Base-by-base conservation (phyloP, 1,140 invertebrate genomes). In the Eupristina koningsbergeri region DNA sequence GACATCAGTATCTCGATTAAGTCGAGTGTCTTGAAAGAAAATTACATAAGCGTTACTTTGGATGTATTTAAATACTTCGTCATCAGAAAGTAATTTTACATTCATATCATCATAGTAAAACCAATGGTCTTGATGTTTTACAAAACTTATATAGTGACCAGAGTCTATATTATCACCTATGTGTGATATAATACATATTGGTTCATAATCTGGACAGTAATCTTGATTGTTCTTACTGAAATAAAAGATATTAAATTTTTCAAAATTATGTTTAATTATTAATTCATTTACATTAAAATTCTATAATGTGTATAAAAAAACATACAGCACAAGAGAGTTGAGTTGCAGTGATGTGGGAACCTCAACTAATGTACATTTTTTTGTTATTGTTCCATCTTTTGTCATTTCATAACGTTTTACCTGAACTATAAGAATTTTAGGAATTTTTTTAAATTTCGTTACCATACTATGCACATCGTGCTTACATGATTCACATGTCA, bases 81-180 rank as follows among this genome's bases (percentile, higher is more conserved):
- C 84, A 36, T 67, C 87, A 13, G 87, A 87, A 86, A 91, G 87
- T 58, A 88, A 87, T 71, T 87, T 87, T 9, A 91, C 89, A 53
- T 80, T 86, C 81, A 89, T 86, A 78, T 91, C 90, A 63, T 91
- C 90, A 79, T 89, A 91, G 63, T 90, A 88, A 80, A 87, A 89
- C 90, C 90, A 91, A n/a, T 88, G 85, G 19, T 89, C 86, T 1
- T 88, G 84, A 63, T 90, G 89, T 78, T 87, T 88, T 9, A 90
- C 87, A 78, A 90, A 91, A 76, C 89, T 90, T 34, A 90, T 91
- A 73, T 91, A 91, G 83, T 91, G 90, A 39, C 90, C 90, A 78
- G 89, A 91, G 75, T 91, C 89, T 85, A 91, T 89, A 13, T 87
- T 89, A 29, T 86, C 86, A 58, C 90, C 90, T 26, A 90, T 89